Evolutionary conservation across 1,140 invertebrate genomes (phyloP), one percentile per base, ranked within the genome.

Genomic region (Manduca sexta): DNA sequence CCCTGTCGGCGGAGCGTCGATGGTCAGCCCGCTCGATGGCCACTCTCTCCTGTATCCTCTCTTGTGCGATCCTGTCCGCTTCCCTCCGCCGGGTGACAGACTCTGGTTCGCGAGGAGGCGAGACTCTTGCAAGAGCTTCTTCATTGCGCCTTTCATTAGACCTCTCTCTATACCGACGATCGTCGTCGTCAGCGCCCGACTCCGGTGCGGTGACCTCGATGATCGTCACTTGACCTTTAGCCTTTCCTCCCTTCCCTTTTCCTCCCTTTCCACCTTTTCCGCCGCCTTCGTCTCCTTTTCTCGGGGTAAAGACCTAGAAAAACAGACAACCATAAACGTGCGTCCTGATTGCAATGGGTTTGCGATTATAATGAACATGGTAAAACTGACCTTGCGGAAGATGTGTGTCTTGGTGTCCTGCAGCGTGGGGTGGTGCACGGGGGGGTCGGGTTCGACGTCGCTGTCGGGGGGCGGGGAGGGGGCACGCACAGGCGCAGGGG

Each of bases 181-280:
- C 66, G 8, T 72, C 70, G 40, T 74, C 72, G 33, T 69, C 74
- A 3, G 62, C 66, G 3, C 66, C 64, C 1, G 70, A 67, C 29
- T 75, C 73, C 0, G 74, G 68, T 3, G 67, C 70, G 2, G 66
- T 67, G 10, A 68, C 73, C 53, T 86, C 84, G 30, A 87, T 86
- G 21, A 87, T 80, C 17, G 90, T 90, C 83, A 91, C 58, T 84
- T 91, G 76, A 1, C 87, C 87, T 34, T 90, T 90, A 4, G 89
- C 89, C 53, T 90, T 90, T 0, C 89, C 89, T 1, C 90, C 90
- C 49, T 91, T 90, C 2, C 87, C 89, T 41, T 90, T 90, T 6
- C 88, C 89, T 11, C 89, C 89, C 13, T 89, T 89, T 3, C 90
- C 90, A 13, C 88, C 88, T 59, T 90, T 90, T 0, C 89, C 89